Base-by-base conservation (phyloP, 2,113 vertebrate species). In the Epinephelus cyanopodus region DNA sequence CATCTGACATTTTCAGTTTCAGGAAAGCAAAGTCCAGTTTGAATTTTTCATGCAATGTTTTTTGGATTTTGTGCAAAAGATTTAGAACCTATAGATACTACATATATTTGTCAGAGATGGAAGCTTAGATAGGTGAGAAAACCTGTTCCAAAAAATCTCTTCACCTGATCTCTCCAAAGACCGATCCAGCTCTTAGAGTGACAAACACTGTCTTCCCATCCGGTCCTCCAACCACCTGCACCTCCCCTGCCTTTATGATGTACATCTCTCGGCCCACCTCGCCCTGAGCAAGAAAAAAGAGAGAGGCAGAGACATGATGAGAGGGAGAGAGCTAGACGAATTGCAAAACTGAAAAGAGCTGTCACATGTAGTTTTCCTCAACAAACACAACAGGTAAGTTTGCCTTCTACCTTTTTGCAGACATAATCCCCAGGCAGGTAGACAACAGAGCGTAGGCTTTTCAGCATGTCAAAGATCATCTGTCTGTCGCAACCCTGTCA, bases 381-480 rank as follows among this genome's bases (percentile, higher is more conserved):
- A 19, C 1, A 52, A 29, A 66, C 21, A 45, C 29, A 0, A 73
- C 18, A 74, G 25, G 7, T 5, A 10, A 2, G 9, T 37, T 19
- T 74, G 69, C 42, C 10, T 4, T 5, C 23, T 89, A 98, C 98
- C 97, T 99, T 99, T 95, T 98, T 99, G 92, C 98, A 99, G 86
- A 99, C 97, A 0, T 96, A 99, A 90, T 99, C 98, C 0, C 97
- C 97, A 0, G 98, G 98, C 63, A 99, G 95, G 83, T 99, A 99
- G 57, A 99, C 98, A 0, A 99, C 98, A 0, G 98, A 99, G 48
- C 92, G 95, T 0, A 99, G 96, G 56, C 97, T 92, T 90, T 98
- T 99, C 89, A 99, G 92, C 98, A 99, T 98, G 92, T 99, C 98
- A 0, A 98, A 99, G 88, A 99, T 98, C 98, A 99, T 98, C 94